phyloP scores from a whole-genome alignment of 2,888 invertebrate genomes.

The Prenolepis imparis region DNA sequence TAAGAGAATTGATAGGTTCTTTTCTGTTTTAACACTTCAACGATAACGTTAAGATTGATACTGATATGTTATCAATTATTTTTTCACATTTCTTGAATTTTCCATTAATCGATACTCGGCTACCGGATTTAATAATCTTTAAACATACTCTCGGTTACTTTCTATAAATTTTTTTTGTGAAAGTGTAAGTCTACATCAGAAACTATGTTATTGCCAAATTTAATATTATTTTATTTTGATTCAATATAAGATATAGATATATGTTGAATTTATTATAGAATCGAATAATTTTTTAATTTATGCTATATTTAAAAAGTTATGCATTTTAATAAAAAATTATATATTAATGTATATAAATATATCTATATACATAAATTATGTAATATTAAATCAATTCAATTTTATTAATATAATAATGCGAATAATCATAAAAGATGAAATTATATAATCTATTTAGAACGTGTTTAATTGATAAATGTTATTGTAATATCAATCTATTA shows the following conservation, averaged over 20 bases:
- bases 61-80: slow-evolving; percentile 48
- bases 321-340: neutral
- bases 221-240: slow-evolving; percentile 2
- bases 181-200: neutral
- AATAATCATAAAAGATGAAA: neutral
- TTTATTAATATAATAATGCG: neutral
- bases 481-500: neutral
- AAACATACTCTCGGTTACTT: neutral
- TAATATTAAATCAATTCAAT: neutral
- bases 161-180: neutral
- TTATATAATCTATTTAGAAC: neutral
- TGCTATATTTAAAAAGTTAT: neutral
- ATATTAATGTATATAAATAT: slow-evolving; percentile 7
- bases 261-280: neutral
- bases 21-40: neutral
- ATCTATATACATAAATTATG: neutral
- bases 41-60: slow-evolving; percentile 40
- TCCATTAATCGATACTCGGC: neutral
- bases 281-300: neutral
- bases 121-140: slow-evolving; percentile 18
- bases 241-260: neutral
- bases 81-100: slow-evolving; percentile 39
- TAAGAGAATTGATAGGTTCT: slow-evolving; percentile 19
- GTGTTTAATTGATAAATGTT: neutral
- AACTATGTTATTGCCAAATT: neutral